These are phyloP conservation scores for Heterotilapia buettikoferi DNA, from an alignment of 2,113 vertebrate genomes.

Conservation along the genomic window DNA sequence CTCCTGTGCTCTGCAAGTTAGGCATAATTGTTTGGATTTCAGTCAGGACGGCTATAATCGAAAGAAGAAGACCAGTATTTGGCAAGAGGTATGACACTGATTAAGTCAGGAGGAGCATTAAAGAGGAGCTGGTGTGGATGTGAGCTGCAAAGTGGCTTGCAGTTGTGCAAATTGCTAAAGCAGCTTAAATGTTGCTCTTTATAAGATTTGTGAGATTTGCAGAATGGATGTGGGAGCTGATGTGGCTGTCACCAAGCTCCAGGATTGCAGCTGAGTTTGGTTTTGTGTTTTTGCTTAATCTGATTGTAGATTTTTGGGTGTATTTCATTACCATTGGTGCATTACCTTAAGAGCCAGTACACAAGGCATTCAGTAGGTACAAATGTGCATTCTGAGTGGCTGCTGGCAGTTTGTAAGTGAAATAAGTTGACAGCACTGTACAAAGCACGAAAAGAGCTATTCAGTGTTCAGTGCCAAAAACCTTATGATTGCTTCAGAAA, in stretches of 20 bases:
- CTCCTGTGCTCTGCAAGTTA: neutral
- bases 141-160: neutral
- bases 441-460: neutral
- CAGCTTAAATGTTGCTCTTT: neutral
- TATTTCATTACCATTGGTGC: neutral
- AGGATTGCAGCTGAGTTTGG: neutral
- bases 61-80: neutral
- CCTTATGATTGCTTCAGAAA: neutral
- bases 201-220: neutral
- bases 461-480: neutral
- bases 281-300: neutral
- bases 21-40: neutral
- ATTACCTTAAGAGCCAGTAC: neutral
- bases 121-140: neutral
- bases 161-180: neutral
- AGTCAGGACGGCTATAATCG: neutral
- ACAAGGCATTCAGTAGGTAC: neutral
- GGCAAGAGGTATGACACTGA: neutral
- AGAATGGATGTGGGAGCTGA: neutral
- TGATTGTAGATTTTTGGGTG: neutral
- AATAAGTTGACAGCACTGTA: neutral
- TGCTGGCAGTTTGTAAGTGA: neutral
- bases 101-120: neutral
- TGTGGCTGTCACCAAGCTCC: fast-evolving
- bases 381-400: neutral